A percentile compares a stretch with the other conserved stretches of the same genome.
Conservation (phyloP, 2,113 vertebrate species). For the Antechinus stuartii region DNA sequence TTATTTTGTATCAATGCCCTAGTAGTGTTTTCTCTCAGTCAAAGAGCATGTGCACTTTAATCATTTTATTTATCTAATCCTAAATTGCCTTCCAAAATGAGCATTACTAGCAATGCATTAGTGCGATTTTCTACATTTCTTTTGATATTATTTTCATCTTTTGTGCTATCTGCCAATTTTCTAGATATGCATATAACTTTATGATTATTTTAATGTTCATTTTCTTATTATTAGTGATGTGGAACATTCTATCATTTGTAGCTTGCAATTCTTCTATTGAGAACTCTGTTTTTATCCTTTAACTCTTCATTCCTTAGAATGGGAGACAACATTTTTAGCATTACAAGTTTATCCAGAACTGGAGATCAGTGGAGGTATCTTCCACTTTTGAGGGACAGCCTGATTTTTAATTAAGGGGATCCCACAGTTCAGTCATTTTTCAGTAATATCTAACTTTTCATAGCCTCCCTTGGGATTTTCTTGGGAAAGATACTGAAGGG, state of each 20-base stretch:
- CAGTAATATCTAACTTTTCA: too few relatives aligned
- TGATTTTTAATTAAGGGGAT: neutral
- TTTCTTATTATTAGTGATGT: neutral
- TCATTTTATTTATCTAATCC: neutral
- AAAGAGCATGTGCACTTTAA: neutral
- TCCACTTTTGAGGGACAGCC: neutral
- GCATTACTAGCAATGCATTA: neutral
- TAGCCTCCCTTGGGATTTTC: too few relatives aligned
- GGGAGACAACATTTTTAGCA: neutral
- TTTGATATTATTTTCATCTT: neutral
- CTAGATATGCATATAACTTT: neutral
- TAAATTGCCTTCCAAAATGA: neutral
- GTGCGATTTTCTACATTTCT: neutral
- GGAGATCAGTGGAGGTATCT: neutral
- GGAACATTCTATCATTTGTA: neutral
- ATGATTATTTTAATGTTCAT: neutral
- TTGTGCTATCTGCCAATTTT: neutral
- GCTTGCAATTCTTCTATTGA: neutral
- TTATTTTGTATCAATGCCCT: neutral
- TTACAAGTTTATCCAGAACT: neutral
- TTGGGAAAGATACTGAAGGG: too few relatives aligned
- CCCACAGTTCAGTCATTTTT: too few relatives aligned
- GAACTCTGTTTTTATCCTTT: neutral
- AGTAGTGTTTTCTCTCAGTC: neutral
- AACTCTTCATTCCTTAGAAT: neutral